A percentile compares a stretch with the other conserved stretches of the same genome.
Conservation (phyloP, 2,797 vertebrate species). For the Muraenolepis orangiensis region DNA sequence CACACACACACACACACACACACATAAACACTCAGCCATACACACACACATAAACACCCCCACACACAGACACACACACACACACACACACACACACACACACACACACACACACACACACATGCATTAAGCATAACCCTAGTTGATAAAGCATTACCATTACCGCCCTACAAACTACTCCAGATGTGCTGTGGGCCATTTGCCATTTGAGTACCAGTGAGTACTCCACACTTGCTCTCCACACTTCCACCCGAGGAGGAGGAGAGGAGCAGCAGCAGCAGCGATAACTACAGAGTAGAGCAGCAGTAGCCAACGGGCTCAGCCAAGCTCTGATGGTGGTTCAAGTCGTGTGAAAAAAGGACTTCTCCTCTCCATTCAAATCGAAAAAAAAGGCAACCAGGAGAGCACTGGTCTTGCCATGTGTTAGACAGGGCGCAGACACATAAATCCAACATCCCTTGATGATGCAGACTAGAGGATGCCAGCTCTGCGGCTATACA, state of each 20-base stretch:
- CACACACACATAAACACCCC: too few species aligned
- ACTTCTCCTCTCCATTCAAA: constrained; percentile 45
- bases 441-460: not conserved
- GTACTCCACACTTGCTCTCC: constrained; percentile 11
- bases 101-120: not conserved
- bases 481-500: not conserved
- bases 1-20: too few species aligned
- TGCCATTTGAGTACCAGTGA: constrained; percentile 35
- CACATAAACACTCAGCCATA: too few species aligned
- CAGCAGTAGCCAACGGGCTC: constrained; percentile 29
- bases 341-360: constrained; percentile 45
- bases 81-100: not conserved
- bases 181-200: constrained; percentile 21
- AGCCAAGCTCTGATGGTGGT: constrained; percentile 26
- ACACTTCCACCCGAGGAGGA: constrained; percentile 12
- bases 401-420: constrained; percentile 4
- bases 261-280: too few species aligned
- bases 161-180: constrained; percentile 27
- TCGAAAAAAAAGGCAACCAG: constrained; percentile 22
- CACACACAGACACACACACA: not conserved
- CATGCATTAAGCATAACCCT: not conserved
- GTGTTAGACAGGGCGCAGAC: not conserved
- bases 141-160: not conserved
- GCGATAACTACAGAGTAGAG: constrained; percentile 28
- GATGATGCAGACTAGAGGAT: not conserved